A percentile compares a stretch with the other conserved stretches of the same genome.
Conservation (phyloP, 2,888 invertebrate species). For the Coenonympha arcania region DNA sequence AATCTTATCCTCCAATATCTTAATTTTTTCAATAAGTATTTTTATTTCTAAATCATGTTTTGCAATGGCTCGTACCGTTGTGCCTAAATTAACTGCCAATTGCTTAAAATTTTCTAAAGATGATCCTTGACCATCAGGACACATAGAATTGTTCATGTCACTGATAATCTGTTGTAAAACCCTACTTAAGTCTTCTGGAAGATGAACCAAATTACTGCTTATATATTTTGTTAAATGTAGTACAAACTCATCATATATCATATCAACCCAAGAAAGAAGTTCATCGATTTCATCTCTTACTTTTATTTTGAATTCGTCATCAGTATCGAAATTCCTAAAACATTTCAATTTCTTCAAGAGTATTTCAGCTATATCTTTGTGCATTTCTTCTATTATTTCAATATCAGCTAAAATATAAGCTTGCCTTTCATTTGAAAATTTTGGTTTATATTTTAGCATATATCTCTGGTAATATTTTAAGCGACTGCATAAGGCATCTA, state of each 20-base stretch:
- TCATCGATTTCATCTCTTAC: constrained; percentile 41
- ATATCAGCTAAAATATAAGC: constrained; percentile 46
- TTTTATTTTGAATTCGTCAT: constrained; percentile 45
- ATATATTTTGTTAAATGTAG: constrained; percentile 46
- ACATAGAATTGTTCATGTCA: constrained; percentile 39
- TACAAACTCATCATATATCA: constrained; percentile 52
- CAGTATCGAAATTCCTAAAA: constrained; percentile 39
- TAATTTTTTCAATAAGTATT: constrained; percentile 54
- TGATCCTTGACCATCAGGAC: constrained; percentile 38
- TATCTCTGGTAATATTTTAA: constrained; percentile 52
- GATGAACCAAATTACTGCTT: constrained; percentile 41
- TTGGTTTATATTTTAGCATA: constrained; percentile 41
- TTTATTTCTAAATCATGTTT: constrained; percentile 53
- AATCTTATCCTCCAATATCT: constrained; percentile 49
- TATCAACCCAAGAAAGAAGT: constrained; percentile 56
- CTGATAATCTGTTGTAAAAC: constrained; percentile 56
- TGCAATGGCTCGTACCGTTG: constrained; percentile 49
- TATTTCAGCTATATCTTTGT: constrained; percentile 41
- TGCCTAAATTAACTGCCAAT: constrained; percentile 44
- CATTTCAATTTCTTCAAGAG: constrained; percentile 50
- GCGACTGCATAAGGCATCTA: constrained; percentile 49
- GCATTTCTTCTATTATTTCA: constrained; percentile 66
- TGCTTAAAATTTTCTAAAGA: constrained; percentile 45
- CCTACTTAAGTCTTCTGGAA: constrained; percentile 48
- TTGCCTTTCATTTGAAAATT: constrained; percentile 41